A percentile compares a stretch with the other conserved stretches of the same genome.
Evolutionary conservation across 2,797 vertebrate genomes (phyloP).

Genomic region (Acridotheres tristis): DNA sequence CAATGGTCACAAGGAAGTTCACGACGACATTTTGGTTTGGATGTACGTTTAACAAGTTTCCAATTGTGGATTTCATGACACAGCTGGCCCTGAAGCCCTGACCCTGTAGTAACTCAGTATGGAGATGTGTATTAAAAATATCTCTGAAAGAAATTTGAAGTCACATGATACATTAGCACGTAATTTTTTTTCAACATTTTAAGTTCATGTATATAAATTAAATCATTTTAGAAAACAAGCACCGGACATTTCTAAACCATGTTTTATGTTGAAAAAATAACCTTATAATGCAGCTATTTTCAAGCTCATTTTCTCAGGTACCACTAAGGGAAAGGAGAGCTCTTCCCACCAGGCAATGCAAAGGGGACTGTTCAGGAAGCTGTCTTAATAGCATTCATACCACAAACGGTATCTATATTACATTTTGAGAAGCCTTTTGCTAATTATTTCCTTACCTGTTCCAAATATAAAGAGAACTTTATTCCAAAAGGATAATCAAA

Average conservation of each 20-base stretch:
- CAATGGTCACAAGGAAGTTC: neutral
- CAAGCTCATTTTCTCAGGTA: neutral
- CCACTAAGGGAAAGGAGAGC: neutral
- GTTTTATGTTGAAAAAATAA: neutral
- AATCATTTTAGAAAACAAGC: neutral
- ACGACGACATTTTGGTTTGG: fast-evolving
- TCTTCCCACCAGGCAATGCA: neutral
- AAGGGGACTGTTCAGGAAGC: neutral
- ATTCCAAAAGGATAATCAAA: neutral
- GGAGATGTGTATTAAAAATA: neutral
- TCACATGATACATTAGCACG: neutral
- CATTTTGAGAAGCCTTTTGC: neutral
- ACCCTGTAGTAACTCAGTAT: neutral
- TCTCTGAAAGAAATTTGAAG: neutral
- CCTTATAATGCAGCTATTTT: neutral
- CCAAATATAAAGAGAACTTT: neutral
- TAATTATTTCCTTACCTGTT: neutral
- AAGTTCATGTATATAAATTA: neutral
- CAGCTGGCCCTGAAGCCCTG: neutral
- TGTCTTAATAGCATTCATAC: neutral
- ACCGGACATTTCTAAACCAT: neutral
- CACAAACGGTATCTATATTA: neutral
- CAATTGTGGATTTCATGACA: neutral
- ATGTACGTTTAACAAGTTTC: neutral
- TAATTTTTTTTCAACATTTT: neutral